These are phyloP conservation scores for Apis laboriosa DNA, from an alignment of 1,140 invertebrate species.

Conservation along the genomic window DNA sequence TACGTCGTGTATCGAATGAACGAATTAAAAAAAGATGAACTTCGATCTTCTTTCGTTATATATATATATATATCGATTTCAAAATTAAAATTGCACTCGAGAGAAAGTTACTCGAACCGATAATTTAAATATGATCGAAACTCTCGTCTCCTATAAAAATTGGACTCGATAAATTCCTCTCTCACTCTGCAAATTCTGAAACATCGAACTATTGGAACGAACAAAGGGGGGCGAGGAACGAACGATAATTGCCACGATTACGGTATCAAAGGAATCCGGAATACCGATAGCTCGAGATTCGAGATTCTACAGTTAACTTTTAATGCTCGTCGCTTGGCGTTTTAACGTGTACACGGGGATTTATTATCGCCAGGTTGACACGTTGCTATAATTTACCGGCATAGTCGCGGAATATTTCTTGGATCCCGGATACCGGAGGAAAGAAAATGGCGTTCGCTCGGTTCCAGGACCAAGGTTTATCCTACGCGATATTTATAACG, in stretches of 20 bases:
- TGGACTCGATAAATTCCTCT: neutral
- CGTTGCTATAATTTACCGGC: constrained; percentile 33
- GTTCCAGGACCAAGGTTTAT: constrained; percentile 8
- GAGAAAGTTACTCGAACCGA: too few species aligned
- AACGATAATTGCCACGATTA: constrained; percentile 14
- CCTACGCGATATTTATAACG: constrained; percentile 36
- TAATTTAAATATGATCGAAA: too few species aligned
- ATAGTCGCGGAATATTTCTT: constrained; percentile 25
- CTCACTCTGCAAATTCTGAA: neutral
- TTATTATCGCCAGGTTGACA: constrained; percentile 36
- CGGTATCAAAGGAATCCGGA: constrained; percentile 32
- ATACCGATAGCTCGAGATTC: constrained; percentile 21
- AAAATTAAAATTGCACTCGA: too few species aligned
- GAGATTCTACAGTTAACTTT: constrained; percentile 5
- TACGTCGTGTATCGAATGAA: too few species aligned
- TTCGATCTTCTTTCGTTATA: too few species aligned
- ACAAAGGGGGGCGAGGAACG: neutral
- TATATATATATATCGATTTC: too few species aligned
- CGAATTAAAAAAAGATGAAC: too few species aligned
- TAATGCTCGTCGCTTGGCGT: constrained; percentile 16
- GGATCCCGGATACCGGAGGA: constrained; percentile 13
- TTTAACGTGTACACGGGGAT: constrained; percentile 14
- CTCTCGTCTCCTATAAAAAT: neutral
- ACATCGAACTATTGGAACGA: neutral
- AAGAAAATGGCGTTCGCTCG: neutral